These are phyloP conservation scores for Phrynocephalus forsythii DNA, from an alignment of 2,797 vertebrate genomes.

Conservation along the genomic window DNA sequence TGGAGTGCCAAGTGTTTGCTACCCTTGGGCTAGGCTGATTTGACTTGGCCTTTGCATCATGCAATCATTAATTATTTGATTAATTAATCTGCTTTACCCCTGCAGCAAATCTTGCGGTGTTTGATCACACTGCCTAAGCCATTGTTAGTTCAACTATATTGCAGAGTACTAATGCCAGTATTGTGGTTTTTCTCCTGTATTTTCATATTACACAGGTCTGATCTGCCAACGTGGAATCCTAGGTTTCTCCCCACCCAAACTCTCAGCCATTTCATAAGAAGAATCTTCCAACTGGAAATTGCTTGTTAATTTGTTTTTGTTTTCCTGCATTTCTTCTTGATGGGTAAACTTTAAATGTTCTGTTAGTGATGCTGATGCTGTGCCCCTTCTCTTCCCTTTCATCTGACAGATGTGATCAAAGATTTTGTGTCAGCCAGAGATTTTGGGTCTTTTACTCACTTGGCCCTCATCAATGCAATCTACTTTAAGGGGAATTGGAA, in stretches of 20 bases:
- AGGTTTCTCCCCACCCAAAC: slow-evolving; percentile 57
- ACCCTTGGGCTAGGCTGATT: too few species aligned
- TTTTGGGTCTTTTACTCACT: slow-evolving; percentile 87
- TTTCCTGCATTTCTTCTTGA: slow-evolving; percentile 55
- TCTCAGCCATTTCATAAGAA: slow-evolving; percentile 54
- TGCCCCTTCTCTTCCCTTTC: slow-evolving; percentile 30
- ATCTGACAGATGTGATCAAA: slow-evolving; percentile 87
- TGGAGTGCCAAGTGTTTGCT: too few species aligned
- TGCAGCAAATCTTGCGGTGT: too few species aligned
- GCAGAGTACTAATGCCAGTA: not conserved
- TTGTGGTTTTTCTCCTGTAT: slow-evolving; percentile 37
- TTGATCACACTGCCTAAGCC: too few species aligned
- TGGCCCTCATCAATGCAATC: slow-evolving; percentile 92
- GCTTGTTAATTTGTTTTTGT: slow-evolving; percentile 56
- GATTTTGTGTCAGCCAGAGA: slow-evolving; percentile 91
- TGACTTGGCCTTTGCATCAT: too few species aligned
- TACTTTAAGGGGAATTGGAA: slow-evolving; percentile 99
- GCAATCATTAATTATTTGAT: too few species aligned
- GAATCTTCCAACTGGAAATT: slow-evolving; percentile 67
- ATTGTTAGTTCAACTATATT: not conserved
- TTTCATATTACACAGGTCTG: slow-evolving; percentile 31
- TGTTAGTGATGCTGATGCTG: slow-evolving; percentile 53
- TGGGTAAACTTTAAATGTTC: slow-evolving; percentile 50
- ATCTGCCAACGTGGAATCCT: slow-evolving; percentile 41
- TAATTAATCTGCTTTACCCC: too few species aligned